These are phyloP conservation scores for Oryzias sinensis DNA, from an alignment of 2,797 vertebrate species.

Conservation along the genomic window DNA sequence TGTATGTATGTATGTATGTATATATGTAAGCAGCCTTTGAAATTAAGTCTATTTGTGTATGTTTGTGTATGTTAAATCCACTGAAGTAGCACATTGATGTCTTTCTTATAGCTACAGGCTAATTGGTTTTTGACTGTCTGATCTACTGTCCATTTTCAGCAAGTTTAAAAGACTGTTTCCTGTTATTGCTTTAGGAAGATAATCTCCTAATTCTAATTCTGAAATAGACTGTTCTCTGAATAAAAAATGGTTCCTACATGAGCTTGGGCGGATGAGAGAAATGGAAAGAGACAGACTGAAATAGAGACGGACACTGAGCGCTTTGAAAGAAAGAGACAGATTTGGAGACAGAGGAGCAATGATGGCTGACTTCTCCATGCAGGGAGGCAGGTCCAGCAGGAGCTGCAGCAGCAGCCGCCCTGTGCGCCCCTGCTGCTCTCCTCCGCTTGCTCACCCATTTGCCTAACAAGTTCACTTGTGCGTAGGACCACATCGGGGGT, in stretches of 20 bases:
- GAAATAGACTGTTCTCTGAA: conserved; percentile 45
- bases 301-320: conserved; percentile 26
- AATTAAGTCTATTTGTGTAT: too few species aligned
- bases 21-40: too few species aligned
- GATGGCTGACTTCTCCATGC: conserved; percentile 45
- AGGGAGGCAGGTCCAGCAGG: conserved; percentile 39
- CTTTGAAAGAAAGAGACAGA: conserved; percentile 19
- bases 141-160: conserved; percentile 21
- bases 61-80: too few species aligned
- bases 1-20: too few species aligned
- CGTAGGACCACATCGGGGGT: conserved; percentile 59
- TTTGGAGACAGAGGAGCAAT: conserved; percentile 18
- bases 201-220: conserved; percentile 49
- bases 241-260: conserved; percentile 49
- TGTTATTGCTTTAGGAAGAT: conserved; percentile 29
- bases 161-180: conserved; percentile 18
- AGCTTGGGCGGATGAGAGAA: neutral
- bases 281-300: conserved; percentile 36
- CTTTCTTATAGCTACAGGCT: conserved; percentile 15
- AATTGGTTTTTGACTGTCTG: conserved; percentile 15
- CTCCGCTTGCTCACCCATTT: conserved; percentile 60
- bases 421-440: conserved; percentile 11
- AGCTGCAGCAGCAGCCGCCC: conserved; percentile 24
- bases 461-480: conserved; percentile 77
- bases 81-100: neutral